Evolutionary conservation across 2,797 vertebrate species (phyloP), one percentile per base, ranked within the genome.

Genomic region (Tragelaphus eurycerus): DNA sequence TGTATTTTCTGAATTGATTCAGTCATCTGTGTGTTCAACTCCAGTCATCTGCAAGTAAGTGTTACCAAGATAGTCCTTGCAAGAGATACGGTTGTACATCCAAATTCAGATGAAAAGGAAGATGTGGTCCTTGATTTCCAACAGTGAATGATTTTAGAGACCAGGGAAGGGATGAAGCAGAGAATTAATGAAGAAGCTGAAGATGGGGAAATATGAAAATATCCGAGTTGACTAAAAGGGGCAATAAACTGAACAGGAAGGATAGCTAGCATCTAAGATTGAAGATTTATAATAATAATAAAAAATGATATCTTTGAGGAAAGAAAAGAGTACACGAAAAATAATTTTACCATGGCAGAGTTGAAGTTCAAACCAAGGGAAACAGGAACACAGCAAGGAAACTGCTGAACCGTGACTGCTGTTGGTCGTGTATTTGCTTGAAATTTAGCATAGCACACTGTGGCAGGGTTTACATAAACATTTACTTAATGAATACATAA

Each of bases 1-100:
- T 84, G 71, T 94, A 64, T 15, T 92, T 92, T 76, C 82, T 52
- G 64, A 67, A 89, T 25, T n/a, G n/a, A 50, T 11, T 29, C 52
- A n/a, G 17, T 92, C 19, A 83, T 83, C 43, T 83, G 31, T 27
- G 29, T 43, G 8, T 10, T 25, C 25, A 90, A 31, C 3, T 14
- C 12, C 14, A 86, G 15, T 38, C 21, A 52, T 13, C 48, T 60
- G 48, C 57, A 93, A 86, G 14, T 76, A 90, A 90, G 50, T 50
- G 25, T 23, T 31, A 31, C 43, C 71, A 34, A 54, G 0, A n/a
- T 7, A 64, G 4, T 86, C 27, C 34, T 78, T 67, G 27, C 16
- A 89, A 78, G 43, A 74, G 16, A 92, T 59, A 59, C 0, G 29
- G 25, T 43, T 25, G 48, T 31, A 55, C 11, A 55, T 31, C 71